phyloP scores from a whole-genome alignment of 1,140 invertebrate genomes.

The Drosophila virilis region DNA sequence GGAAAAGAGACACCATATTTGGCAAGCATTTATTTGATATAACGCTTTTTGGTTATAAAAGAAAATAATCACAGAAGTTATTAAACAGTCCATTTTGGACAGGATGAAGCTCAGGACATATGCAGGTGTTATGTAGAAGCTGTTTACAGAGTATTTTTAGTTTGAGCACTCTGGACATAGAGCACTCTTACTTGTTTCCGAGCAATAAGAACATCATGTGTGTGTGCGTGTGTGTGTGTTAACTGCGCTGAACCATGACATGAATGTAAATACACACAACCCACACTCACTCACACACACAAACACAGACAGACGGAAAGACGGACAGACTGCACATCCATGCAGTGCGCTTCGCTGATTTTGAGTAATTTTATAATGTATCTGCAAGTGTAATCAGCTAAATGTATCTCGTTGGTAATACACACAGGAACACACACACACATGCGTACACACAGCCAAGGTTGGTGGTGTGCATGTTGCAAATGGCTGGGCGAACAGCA shows the following conservation, averaged over 20 bases:
- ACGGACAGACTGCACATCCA: not conserved
- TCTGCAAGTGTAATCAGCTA: constrained; percentile 72
- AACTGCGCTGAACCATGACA: constrained; percentile 65
- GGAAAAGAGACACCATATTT: too few relatives aligned
- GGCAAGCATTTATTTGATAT: too few relatives aligned
- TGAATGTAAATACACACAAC: constrained; percentile 37
- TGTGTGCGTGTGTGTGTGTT: constrained; percentile 1
- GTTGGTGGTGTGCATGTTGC: constrained; percentile 76
- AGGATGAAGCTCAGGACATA: too few relatives aligned
- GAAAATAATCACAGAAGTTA: too few relatives aligned
- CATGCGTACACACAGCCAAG: constrained; percentile 30
- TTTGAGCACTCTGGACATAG: too few relatives aligned
- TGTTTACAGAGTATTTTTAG: constrained; percentile 1
- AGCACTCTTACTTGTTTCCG: not conserved
- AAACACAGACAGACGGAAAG: not conserved
- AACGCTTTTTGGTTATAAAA: too few relatives aligned
- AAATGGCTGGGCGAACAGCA: constrained; percentile 76
- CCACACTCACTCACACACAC: constrained; percentile 2
- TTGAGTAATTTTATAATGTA: constrained; percentile 72
- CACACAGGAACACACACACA: constrained; percentile 35
- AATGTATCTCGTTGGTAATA: constrained; percentile 42
- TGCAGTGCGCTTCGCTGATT: constrained; percentile 67
- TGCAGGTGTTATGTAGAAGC: not conserved
- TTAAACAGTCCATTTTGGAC: too few relatives aligned
- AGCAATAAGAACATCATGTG: constrained; percentile 12